Evolutionary conservation across 2,888 invertebrate species (phyloP), one percentile per base, ranked within the genome.

Genomic region (Tetanocera ferruginea): DNA sequence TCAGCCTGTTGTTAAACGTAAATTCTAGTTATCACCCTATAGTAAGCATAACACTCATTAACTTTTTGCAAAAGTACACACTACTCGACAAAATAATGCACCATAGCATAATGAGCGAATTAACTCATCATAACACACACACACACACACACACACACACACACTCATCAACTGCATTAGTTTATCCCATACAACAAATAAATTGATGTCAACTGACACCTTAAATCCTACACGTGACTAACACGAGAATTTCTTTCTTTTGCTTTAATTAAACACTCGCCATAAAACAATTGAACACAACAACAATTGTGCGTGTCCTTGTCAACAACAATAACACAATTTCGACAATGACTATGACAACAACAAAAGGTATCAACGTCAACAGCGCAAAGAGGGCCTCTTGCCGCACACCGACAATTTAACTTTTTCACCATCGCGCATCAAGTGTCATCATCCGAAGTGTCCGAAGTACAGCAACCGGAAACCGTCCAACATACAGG

Each of bases 371-470:
- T 90, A 89, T 80, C 90, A 90, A 79, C 85, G 86, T 70, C 89
- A 90, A 80, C 90, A 90, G 78, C 88, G 89, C 64, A 87, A 88
- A 72, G 90, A 90, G 82, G 90, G 90, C 23, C 84, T 90, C 17
- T 79, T 90, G 11, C 89, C 90, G 43, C 88, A 89, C 81, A 87
- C 89, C 25, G 90, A 90, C 70, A 90, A 89, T 79, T 82, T 90
- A 79, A 89, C 90, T 52, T 89, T 90, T 76, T 90, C 90, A 31
- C 90, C 90, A 57, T 89, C 89, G 78, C 87, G 90, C 76, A 90
- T 90, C 81, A 89, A 90, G 80, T 87, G 88, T 81, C 90, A 90
- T 80, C 90, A 90, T 85, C 88, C 90, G 25, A 90, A 90, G 81
- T 90, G 90, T 79, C 89, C 90, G 76, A 90, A 90, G 84, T 87